Conservation (phyloP, 2,113 vertebrate species). For the Actenoides lindsayi region DNA sequence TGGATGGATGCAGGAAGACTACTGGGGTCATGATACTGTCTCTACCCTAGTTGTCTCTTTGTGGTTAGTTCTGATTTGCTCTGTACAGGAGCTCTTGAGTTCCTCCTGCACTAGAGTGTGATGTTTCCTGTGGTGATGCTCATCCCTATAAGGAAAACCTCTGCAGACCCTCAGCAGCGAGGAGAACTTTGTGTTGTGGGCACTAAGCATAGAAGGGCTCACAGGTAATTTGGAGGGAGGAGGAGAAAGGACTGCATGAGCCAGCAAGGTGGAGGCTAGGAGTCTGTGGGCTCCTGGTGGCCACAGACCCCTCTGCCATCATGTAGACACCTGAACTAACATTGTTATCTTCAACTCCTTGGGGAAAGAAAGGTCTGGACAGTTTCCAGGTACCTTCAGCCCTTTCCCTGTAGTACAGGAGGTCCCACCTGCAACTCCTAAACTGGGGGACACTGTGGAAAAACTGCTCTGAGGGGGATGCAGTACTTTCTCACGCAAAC, state of each 20-base stretch:
- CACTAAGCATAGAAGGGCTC: not conserved
- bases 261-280: not conserved
- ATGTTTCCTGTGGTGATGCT: not conserved
- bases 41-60: not conserved
- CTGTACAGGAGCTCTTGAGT: not conserved
- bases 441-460: fast-evolving
- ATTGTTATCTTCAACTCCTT: not conserved
- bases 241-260: not conserved
- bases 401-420: not conserved
- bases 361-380: fast-evolving
- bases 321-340: not conserved
- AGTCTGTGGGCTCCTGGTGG: not conserved
- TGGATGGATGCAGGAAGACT: not conserved
- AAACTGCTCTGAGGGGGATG: not conserved
- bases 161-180: not conserved
- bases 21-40: not conserved
- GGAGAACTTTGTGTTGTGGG: not conserved
- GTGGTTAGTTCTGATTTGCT: not conserved
- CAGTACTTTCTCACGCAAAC: fast-evolving
- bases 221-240: too few species aligned
- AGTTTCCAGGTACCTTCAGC: not conserved
- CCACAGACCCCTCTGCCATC: too few species aligned
- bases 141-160: not conserved
- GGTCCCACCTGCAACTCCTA: not conserved
- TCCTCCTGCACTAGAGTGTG: not conserved